A percentile compares a stretch with the other conserved stretches of the same genome.
phyloP scores from a whole-genome alignment of 2,888 invertebrate species.

The Chaetogeoica ovagalla region DNA sequence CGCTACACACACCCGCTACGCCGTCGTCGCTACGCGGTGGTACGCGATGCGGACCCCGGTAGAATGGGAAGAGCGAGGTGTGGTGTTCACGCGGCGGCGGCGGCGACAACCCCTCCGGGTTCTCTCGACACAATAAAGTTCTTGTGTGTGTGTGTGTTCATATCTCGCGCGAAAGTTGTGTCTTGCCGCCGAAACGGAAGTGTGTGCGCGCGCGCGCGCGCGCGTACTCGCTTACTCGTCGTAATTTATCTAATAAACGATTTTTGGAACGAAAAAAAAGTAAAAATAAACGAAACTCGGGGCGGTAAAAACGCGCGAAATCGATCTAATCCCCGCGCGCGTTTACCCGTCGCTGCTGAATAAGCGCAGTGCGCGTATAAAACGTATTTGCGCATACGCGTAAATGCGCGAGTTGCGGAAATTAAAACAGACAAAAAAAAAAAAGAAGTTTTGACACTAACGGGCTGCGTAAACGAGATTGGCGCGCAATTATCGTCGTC shows the following conservation, averaged over 20 bases:
- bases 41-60: conserved; percentile 55
- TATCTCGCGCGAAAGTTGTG: conserved; percentile 41
- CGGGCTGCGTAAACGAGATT: conserved; percentile 48
- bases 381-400: background rate
- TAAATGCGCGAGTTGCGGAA: conserved; percentile 25
- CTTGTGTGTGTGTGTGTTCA: conserved; percentile 42
- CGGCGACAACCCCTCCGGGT: conserved; percentile 56
- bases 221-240: conserved; percentile 25
- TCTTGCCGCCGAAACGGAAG: conserved; percentile 12
- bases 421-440: conserved; percentile 41
- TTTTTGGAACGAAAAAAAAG: conserved; percentile 16
- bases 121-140: conserved; percentile 51
- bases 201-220: background rate
- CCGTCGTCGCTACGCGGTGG: background rate
- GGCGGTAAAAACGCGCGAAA: conserved; percentile 13
- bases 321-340: conserved; percentile 47
- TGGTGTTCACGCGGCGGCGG: conserved; percentile 13
- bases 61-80: conserved; percentile 56
- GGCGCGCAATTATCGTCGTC: conserved; percentile 45
- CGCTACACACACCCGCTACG: conserved; percentile 50
- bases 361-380: background rate
- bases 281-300: conserved; percentile 1
- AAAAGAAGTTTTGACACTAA: conserved; percentile 39
- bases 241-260: conserved; percentile 53
- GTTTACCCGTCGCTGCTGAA: background rate